phyloP scores from a whole-genome alignment of 2,797 vertebrate genomes.

The Pitangus sulphuratus region DNA sequence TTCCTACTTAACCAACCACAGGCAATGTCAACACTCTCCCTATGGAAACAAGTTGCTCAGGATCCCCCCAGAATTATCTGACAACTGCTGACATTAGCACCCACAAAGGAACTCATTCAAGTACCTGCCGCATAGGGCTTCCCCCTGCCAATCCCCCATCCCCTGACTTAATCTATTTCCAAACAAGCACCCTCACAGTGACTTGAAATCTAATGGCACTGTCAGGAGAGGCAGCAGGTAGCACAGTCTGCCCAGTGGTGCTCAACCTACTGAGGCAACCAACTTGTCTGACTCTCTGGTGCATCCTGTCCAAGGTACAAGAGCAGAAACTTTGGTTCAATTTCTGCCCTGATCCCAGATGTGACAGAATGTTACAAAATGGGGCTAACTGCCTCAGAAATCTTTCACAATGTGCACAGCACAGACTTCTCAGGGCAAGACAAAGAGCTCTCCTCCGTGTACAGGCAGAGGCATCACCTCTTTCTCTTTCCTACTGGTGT shows the following conservation, averaged over 20 bases:
- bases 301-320: background rate
- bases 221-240: background rate
- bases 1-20: background rate
- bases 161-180: background rate
- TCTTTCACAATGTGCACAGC: background rate
- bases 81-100: background rate
- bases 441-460: background rate
- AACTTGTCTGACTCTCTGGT: background rate
- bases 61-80: background rate
- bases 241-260: background rate
- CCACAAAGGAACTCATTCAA: background rate
- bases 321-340: background rate
- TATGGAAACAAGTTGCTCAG: background rate
- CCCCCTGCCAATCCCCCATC: background rate
- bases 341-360: background rate
- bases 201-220: background rate
- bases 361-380: background rate
- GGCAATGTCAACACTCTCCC: background rate
- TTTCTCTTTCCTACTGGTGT: background rate
- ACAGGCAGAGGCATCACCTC: background rate
- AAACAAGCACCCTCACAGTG: background rate
- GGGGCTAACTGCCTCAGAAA: background rate
- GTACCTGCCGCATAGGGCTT: background rate
- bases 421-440: background rate
- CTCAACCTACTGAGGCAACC: background rate